A percentile compares a stretch with the other conserved stretches of the same genome.
phyloP scores from a whole-genome alignment of 92 coral and sea anemone species.

The Pocillopora meandrina region DNA sequence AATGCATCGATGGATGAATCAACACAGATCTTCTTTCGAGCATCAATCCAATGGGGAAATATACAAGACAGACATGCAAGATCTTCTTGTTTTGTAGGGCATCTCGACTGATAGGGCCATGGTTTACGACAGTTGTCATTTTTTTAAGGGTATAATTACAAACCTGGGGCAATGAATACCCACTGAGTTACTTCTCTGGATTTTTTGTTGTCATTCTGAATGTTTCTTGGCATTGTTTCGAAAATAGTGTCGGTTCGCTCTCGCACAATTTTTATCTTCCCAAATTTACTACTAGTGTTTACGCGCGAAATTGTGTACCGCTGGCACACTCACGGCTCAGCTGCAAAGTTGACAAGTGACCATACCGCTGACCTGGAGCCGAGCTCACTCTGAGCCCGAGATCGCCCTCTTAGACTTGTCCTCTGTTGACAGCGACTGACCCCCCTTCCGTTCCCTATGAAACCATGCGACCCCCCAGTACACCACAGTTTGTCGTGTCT shows the following conservation, averaged over 20 bases:
- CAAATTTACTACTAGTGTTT: not conserved
- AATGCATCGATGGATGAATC: not conserved
- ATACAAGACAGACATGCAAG: too few species aligned
- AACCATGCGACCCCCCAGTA: too few species aligned
- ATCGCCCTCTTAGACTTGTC: too few species aligned
- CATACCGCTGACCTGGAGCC: too few species aligned
- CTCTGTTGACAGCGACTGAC: too few species aligned
- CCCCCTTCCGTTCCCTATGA: too few species aligned
- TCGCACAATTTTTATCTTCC: not conserved
- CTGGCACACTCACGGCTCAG: not conserved
- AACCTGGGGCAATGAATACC: slow-evolving; percentile 78
- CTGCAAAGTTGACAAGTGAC: too few species aligned
- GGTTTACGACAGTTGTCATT: too few species aligned
- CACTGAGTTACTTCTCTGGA: slow-evolving; percentile 65
- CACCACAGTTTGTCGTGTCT: too few species aligned
- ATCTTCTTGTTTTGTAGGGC: too few species aligned
- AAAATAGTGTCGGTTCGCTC: not conserved
- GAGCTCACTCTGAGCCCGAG: too few species aligned
- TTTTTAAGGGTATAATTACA: not conserved
- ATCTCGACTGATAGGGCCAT: too few species aligned
- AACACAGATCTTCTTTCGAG: not conserved
- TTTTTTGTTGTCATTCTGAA: not conserved
- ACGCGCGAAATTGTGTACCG: slow-evolving; percentile 34
- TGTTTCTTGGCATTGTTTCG: slow-evolving; percentile 29
- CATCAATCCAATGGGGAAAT: not conserved